A percentile compares a stretch with the other conserved stretches of the same genome.
These are phyloP conservation scores for Eristalis tenax DNA, from an alignment of 2,888 invertebrate genomes.

Conservation along the genomic window DNA sequence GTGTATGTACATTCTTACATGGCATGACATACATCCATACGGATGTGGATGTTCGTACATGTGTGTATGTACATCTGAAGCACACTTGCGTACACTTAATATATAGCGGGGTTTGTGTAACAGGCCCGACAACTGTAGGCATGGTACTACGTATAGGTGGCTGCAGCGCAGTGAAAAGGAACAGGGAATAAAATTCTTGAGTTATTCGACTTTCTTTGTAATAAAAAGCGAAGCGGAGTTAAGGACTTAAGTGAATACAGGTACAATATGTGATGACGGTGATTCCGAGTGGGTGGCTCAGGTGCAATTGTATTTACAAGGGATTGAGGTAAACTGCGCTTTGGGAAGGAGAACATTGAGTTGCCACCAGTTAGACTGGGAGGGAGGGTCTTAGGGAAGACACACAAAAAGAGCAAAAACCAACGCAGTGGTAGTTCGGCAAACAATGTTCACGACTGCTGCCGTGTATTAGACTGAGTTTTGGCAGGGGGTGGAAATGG, in stretches of 20 bases:
- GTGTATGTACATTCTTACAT: background rate
- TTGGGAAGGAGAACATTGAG: conserved; percentile 65
- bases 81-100: too few relatives aligned
- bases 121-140: conserved; percentile 23
- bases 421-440: conserved; percentile 61
- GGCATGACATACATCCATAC: too few relatives aligned
- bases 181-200: conserved; percentile 64
- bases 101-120: background rate
- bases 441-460: conserved; percentile 70
- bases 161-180: background rate
- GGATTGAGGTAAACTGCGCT: conserved; percentile 69
- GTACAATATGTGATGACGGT: conserved; percentile 39
- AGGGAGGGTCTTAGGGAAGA: background rate
- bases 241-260: conserved; percentile 69
- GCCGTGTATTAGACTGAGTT: conserved; percentile 50
- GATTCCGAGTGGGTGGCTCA: conserved; percentile 32
- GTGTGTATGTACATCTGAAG: background rate
- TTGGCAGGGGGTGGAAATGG: background rate
- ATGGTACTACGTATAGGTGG: background rate
- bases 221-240: conserved; percentile 59
- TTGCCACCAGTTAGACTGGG: background rate
- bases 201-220: conserved; percentile 69
- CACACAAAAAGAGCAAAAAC: conserved; percentile 15
- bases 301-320: conserved; percentile 69
- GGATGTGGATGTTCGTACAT: background rate